Conservation (phyloP, 2,888 invertebrate genomes). For the Aplocera efformata region DNA sequence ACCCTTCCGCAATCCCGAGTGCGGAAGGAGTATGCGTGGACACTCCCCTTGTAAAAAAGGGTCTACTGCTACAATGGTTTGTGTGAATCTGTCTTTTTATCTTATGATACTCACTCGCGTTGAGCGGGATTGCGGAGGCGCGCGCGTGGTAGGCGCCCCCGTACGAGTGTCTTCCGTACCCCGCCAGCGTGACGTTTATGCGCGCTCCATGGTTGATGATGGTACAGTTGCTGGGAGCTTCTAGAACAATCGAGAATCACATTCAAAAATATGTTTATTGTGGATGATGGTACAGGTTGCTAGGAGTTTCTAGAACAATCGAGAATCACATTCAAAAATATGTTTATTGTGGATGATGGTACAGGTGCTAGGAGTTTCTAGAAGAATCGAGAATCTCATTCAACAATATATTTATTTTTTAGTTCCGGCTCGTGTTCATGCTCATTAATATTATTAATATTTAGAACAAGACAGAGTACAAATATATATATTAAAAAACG, state of each 20-base stretch:
- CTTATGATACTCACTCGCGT: constrained; percentile 64
- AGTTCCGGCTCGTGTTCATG: no score
- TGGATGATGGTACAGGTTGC: neutral
- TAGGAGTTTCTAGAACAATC: constrained; percentile 29
- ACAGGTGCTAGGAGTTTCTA: constrained; percentile 20
- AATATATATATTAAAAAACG: no score
- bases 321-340: neutral
- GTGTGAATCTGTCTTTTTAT: no score
- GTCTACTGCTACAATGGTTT: no score
- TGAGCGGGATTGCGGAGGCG: constrained; percentile 69
- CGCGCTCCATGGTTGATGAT: constrained; percentile 24
- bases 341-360: no score
- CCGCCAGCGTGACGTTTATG: constrained; percentile 63
- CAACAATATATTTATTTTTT: no score
- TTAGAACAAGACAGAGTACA: no score
- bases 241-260: constrained; percentile 28
- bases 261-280: neutral
- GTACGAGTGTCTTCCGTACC: constrained; percentile 70
- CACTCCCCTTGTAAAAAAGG: no score
- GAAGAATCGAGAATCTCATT: constrained; percentile 19
- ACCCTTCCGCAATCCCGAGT: no score
- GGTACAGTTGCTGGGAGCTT: constrained; percentile 11
- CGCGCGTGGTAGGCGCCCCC: constrained; percentile 69
- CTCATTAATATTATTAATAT: no score
- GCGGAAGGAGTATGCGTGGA: no score